A percentile compares a stretch with the other conserved stretches of the same genome.
phyloP scores from a whole-genome alignment of 2,113 vertebrate genomes.

The Mastomys natalensis region DNA sequence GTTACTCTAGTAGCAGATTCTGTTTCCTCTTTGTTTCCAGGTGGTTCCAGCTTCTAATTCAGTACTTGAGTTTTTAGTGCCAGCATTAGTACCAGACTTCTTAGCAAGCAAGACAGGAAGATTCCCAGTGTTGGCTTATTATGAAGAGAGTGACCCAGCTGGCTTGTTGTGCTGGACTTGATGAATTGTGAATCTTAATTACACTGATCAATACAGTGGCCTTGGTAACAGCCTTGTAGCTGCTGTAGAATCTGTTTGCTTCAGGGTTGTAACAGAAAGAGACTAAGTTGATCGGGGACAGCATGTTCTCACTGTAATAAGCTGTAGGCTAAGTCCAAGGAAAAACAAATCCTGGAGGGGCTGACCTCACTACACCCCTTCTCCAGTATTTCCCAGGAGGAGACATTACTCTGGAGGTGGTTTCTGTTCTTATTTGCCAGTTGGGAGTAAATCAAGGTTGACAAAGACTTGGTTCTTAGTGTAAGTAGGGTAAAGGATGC shows the following conservation, averaged over 20 bases:
- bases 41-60: slow-evolving; percentile 39
- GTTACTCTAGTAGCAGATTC: slow-evolving; percentile 54
- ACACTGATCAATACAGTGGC: slow-evolving; percentile 88
- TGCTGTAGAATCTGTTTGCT: slow-evolving; percentile 88
- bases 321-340: slow-evolving; percentile 70
- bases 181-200: slow-evolving; percentile 86
- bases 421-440: slow-evolving; percentile 50
- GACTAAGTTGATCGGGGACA: slow-evolving; percentile 82
- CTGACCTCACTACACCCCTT: slow-evolving; percentile 54
- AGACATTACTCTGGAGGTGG: background rate
- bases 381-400: slow-evolving; percentile 22
- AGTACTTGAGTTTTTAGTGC: slow-evolving; percentile 30
- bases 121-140: slow-evolving; percentile 64
- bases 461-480: slow-evolving; percentile 21
- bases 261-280: slow-evolving; percentile 82
- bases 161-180: slow-evolving; percentile 77
- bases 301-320: slow-evolving; percentile 81
- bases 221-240: slow-evolving; percentile 88
- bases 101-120: slow-evolving; percentile 22
- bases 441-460: slow-evolving; percentile 39
- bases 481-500: background rate
- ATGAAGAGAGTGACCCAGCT: slow-evolving; percentile 45
- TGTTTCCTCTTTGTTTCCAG: slow-evolving; percentile 43
- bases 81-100: slow-evolving; percentile 39
- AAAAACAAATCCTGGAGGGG: slow-evolving; percentile 35